These are phyloP conservation scores for Oopsacas minuta DNA, from an alignment of 37 sponge, comb jelly and placozoan genomes.

Conservation along the genomic window DNA sequence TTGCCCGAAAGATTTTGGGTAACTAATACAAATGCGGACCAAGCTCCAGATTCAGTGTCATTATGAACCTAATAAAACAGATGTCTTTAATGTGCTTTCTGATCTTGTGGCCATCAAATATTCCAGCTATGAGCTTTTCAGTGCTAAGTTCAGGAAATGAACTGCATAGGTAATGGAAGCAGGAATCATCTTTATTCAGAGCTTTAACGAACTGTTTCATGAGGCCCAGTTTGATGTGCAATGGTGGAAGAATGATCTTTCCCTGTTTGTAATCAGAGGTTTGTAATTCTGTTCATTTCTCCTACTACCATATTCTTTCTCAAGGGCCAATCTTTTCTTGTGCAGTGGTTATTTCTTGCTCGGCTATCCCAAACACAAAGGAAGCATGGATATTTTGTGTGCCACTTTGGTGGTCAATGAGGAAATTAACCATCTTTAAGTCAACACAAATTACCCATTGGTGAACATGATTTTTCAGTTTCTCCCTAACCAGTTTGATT, in stretches of 20 bases:
- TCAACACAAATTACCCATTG: neutral
- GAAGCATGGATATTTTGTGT: neutral
- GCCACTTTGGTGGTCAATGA: neutral
- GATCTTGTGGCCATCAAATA: neutral
- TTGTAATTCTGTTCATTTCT: neutral
- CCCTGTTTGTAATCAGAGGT: too few relatives aligned
- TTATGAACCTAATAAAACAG: neutral
- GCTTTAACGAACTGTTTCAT: neutral
- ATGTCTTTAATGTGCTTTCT: neutral
- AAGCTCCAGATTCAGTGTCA: neutral
- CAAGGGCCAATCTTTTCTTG: neutral
- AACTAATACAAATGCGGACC: neutral
- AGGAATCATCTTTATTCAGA: neutral
- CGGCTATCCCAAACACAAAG: neutral
- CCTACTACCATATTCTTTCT: neutral
- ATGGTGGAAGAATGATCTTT: neutral
- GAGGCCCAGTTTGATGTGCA: neutral
- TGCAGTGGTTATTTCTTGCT: neutral
- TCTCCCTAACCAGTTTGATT: neutral
- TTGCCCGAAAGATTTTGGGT: neutral
- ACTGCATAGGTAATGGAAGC: neutral
- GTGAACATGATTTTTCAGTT: neutral
- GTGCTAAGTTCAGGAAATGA: neutral
- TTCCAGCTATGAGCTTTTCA: neutral
- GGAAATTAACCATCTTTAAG: neutral